Conservation (phyloP, 2,888 invertebrate species). For the Tineola bisselliella region DNA sequence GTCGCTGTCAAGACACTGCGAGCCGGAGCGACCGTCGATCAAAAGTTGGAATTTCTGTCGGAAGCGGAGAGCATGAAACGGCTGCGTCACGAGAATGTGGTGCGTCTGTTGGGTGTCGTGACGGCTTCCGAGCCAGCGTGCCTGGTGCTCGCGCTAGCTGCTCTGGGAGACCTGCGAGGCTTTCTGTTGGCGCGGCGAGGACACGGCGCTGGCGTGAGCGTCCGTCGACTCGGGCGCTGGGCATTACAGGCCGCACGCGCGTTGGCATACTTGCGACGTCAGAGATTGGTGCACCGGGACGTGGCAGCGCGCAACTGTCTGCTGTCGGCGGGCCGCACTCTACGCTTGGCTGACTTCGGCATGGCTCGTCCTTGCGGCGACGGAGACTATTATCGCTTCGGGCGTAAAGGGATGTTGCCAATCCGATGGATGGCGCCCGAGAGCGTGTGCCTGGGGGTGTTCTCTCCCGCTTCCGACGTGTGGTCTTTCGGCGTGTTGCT, state of each 20-base stretch:
- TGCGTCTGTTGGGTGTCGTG: slow-evolving; percentile 85
- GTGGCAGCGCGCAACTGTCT: slow-evolving; percentile 83
- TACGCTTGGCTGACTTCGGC: slow-evolving; percentile 89
- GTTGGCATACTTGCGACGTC: slow-evolving; percentile 82
- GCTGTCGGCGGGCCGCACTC: slow-evolving; percentile 75
- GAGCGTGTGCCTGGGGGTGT: slow-evolving; percentile 81
- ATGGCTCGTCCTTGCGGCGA: slow-evolving; percentile 91
- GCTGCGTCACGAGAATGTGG: slow-evolving; percentile 90
- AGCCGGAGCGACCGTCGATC: slow-evolving; percentile 81
- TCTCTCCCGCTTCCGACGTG: slow-evolving; percentile 87
- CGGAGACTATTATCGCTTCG: slow-evolving; percentile 89
- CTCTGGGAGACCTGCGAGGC: slow-evolving; percentile 91
- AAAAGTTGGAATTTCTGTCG: slow-evolving; percentile 89
- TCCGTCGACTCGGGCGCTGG: slow-evolving; percentile 82
- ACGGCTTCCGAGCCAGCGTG: slow-evolving; percentile 88
- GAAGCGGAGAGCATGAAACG: slow-evolving; percentile 96
- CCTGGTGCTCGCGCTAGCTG: slow-evolving; percentile 94
- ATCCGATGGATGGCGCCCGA: slow-evolving; percentile 96
- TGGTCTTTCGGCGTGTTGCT: slow-evolving; percentile 91
- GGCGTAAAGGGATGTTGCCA: slow-evolving; percentile 86
- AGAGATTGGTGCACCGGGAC: slow-evolving; percentile 91
- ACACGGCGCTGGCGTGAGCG: slow-evolving; percentile 74
- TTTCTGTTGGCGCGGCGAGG: slow-evolving; percentile 86
- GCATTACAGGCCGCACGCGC: slow-evolving; percentile 89
- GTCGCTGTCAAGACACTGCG: slow-evolving; percentile 92